Evolutionary conservation across 2,113 vertebrate genomes (phyloP).

Genomic region (Deroptyus accipitrinus): DNA sequence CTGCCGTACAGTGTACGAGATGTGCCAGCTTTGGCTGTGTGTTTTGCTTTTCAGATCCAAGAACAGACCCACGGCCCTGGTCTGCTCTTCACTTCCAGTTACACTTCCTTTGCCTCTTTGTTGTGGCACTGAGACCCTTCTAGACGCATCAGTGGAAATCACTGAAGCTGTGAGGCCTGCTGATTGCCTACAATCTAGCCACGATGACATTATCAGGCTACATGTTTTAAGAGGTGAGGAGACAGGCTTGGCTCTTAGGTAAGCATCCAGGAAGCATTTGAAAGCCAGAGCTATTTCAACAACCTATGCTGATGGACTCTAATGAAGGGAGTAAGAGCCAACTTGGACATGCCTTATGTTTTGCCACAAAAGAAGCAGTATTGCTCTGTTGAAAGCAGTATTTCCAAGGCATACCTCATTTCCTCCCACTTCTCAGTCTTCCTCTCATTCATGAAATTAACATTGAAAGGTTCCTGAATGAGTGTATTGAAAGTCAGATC

Average conservation of each 20-base stretch:
- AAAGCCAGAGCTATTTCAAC: background rate
- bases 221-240: constrained; percentile 77
- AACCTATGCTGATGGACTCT: background rate
- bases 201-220: constrained; percentile 74
- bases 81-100: constrained; percentile 70
- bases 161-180: constrained; percentile 59
- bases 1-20: rapidly evolving
- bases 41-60: constrained; percentile 68
- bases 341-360: background rate
- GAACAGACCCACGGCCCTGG: constrained; percentile 75
- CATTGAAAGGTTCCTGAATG: background rate
- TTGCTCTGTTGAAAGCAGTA: background rate
- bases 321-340: background rate
- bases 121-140: constrained; percentile 67
- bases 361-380: background rate
- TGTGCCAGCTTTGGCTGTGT: background rate
- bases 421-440: background rate
- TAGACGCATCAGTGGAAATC: constrained; percentile 41
- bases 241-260: background rate
- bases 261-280: background rate
- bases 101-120: constrained; percentile 68
- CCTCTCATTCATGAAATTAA: background rate
- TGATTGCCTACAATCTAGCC: constrained; percentile 71
- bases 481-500: background rate
- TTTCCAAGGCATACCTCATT: background rate